Base-by-base conservation (phyloP, 2,888 invertebrate genomes). In the Lasioglossum zephyrum region DNA sequence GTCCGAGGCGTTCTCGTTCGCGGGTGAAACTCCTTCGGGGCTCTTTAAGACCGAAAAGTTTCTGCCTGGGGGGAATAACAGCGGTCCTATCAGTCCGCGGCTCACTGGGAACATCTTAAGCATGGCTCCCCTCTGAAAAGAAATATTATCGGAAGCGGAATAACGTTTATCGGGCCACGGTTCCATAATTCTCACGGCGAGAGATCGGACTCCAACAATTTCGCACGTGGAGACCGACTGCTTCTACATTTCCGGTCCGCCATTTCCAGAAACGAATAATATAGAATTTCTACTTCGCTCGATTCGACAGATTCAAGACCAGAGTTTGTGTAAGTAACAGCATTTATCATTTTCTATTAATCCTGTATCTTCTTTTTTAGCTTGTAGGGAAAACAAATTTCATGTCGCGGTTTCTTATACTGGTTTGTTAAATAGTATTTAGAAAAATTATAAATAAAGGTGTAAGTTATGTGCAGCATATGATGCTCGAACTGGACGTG, bases 21-120 rank as follows among this genome's bases (percentile, higher is more conserved):
- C 75, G 26, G 78, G 79, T 82, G 39, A n/a, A 75, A 77, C 88
- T 86, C 87, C 86, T 81, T 84, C 81, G 73, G 82, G 77, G 76
- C 81, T 84, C 78, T 47, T 83, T 73, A 80, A 81, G 81, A 84
- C 83, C 57, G 79, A 89, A 89, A 89, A 89, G 82, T 89, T 90
- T 41, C 81, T 63, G 77, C 73, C 76, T 47, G 69, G 79, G 87
- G 84, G 82, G 81, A 87, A 90, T 84, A 89, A 88, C 86, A 81
- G 36, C 41, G 77, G 57, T 73, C 76, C 86, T 85, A 86, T 84
- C 86, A 70, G 66, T 87, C 78, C 74, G 80, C 76, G 85, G 72
- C 75, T 75, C 78, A 39, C 73, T 69, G 75, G 77, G 79, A 85
- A 83, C 79, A 87, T 81, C 82, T 87, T 87, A 63, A 86, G 18